Conservation (phyloP, 2,113 vertebrate genomes). For the Chaetura pelagica region DNA sequence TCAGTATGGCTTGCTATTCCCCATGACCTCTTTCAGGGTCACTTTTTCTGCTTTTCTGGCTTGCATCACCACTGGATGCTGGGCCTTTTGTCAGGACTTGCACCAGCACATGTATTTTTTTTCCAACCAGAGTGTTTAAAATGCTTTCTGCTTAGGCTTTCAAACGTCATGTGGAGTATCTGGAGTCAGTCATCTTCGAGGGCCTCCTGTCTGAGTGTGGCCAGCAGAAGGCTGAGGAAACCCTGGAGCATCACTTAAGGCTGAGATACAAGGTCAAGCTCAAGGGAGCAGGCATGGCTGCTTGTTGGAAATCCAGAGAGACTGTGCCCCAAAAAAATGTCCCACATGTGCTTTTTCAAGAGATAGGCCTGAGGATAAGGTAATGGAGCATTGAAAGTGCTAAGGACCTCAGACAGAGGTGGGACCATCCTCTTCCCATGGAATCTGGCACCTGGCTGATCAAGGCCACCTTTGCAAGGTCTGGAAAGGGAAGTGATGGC, state of each 20-base stretch:
- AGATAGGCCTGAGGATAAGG: neutral
- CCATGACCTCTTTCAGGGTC: neutral
- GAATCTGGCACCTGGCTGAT: neutral
- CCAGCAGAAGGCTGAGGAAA: neutral
- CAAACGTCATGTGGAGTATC: neutral
- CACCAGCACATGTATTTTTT: neutral
- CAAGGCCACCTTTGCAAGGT: neutral
- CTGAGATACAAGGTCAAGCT: neutral
- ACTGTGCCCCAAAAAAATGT: neutral
- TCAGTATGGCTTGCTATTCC: neutral
- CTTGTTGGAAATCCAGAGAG: neutral
- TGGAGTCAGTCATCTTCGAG: neutral
- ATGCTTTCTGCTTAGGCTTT: neutral
- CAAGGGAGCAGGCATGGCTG: neutral
- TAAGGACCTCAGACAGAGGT: neutral
- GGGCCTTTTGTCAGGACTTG: neutral
- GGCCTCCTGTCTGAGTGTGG: neutral
- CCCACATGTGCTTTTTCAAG: neutral
- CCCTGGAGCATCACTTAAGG: neutral
- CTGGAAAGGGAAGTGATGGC: neutral
- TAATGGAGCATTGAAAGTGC: neutral
- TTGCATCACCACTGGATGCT: neutral
- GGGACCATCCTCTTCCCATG: neutral
- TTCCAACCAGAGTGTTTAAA: neutral
- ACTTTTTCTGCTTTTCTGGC: neutral